These are phyloP conservation scores for Chironomus riparius DNA, from an alignment of 2,888 invertebrate genomes.

Conservation along the genomic window DNA sequence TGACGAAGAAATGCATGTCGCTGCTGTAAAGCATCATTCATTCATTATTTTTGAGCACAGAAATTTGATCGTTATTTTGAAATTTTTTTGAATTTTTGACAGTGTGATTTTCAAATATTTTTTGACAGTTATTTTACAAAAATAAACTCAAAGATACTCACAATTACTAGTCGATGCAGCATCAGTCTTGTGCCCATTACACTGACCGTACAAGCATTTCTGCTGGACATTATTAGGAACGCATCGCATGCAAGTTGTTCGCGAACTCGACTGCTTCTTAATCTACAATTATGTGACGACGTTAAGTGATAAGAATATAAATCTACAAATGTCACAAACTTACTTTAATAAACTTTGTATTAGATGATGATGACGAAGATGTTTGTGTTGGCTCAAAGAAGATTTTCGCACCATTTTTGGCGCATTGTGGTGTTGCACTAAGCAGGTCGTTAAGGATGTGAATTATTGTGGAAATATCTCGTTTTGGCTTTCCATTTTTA, in stretches of 20 bases:
- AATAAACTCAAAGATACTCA: conserved; percentile 29
- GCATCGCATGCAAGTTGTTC: neutral
- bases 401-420: conserved; percentile 48
- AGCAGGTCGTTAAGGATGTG: conserved; percentile 91
- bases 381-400: conserved; percentile 39
- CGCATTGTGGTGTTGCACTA: conserved; percentile 66
- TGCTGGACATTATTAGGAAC: conserved; percentile 34
- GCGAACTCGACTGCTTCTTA: conserved; percentile 6
- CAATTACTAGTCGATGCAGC: conserved; percentile 29
- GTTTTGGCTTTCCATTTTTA: conserved; percentile 79
- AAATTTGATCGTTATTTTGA: too few species aligned
- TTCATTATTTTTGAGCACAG: too few species aligned
- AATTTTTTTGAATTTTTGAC: too few species aligned
- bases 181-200: conserved; percentile 41
- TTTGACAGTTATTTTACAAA: too few species aligned
- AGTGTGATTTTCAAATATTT: too few species aligned
- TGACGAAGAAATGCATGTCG: neutral
- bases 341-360: conserved; percentile 3
- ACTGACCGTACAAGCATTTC: conserved; percentile 42
- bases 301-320: neutral
- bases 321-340: neutral
- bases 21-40: neutral
- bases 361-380: conserved; percentile 28
- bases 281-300: neutral
- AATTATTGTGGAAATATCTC: conserved; percentile 90